phyloP scores from a whole-genome alignment of 2,797 vertebrate species.

The Cyprinodon diabolis region DNA sequence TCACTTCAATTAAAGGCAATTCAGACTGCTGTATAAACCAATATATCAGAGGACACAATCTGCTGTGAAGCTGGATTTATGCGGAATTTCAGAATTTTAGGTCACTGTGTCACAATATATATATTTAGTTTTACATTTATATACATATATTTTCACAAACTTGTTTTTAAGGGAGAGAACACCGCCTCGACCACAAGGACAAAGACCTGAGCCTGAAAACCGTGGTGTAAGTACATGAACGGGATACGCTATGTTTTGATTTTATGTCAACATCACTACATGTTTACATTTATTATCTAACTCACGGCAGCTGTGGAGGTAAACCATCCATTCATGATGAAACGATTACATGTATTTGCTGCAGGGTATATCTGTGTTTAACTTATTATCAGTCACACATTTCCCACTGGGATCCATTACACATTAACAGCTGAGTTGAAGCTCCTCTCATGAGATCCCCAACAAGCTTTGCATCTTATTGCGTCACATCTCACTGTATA shows the following conservation, averaged over 20 bases:
- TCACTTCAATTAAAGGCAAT: neutral
- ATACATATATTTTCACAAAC: neutral
- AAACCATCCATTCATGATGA: constrained; percentile 68
- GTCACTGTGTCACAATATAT: too few relatives aligned
- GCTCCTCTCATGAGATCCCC: constrained; percentile 47
- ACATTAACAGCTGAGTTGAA: constrained; percentile 22
- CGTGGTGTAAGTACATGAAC: constrained; percentile 87
- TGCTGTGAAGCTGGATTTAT: neutral
- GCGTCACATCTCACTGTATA: constrained; percentile 60
- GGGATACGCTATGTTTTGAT: neutral
- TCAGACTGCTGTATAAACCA: neutral
- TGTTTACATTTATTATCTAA: neutral
- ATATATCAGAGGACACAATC: neutral
- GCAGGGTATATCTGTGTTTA: constrained; percentile 28
- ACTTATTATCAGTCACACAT: constrained; percentile 64
- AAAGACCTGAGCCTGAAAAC: constrained; percentile 98
- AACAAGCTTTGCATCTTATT: constrained; percentile 55
- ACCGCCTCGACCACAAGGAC: constrained; percentile 96
- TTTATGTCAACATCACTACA: neutral
- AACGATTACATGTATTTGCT: constrained; percentile 60
- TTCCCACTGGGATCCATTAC: constrained; percentile 74
- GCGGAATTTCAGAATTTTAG: neutral
- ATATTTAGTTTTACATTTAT: too few relatives aligned
- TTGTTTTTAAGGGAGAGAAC: constrained; percentile 90
- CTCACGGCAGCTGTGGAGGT: constrained; percentile 14